Base-by-base conservation (phyloP, 2,113 vertebrate species). In the Trematomus loennbergii region DNA sequence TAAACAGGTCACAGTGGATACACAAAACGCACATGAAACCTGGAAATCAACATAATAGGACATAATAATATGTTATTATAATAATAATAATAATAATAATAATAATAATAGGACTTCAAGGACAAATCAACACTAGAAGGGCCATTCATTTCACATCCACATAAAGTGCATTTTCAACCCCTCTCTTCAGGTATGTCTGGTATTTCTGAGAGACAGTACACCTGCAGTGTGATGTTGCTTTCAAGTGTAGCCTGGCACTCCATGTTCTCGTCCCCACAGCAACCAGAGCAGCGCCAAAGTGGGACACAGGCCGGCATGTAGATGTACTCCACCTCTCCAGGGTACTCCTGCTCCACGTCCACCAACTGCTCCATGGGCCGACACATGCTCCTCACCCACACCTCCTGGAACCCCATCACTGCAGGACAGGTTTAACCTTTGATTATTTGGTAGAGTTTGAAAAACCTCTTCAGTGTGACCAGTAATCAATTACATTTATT, bases 361-460 rank as follows among this genome's bases (percentile, higher is more conserved):
- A 99, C 96, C 84, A 98, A 82, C 85, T 94, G 96, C 94, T 98
- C 97, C 79, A 97, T 94, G 0, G 96, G 93, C 62, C 94, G 95
- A 86, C 97, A 99, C 89, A 95, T 95, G 79, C 97, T 98, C 74
- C 95, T 96, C 17, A 90, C 91, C 96, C 95, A 96, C 68, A 99
- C 97, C 81, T 97, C 96, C 40, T 90, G 85, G 88, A 98, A 96
- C 17, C 89, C 85, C 83, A 97, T 84, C 46, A 95, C 97, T 99
- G 72, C 3, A 63, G 22, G 22, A 59, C 4, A 65, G 59, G 43
- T 29, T 29, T 16, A 40, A 9, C 22, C 5, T 65, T 72, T 43
- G 60, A 72, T 54, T 1, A 45, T 53, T 20, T 29, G 1, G 9
- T 54, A 25, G 40, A 50, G 16, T 5, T 46, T 22, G 33, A n/a